Evolutionary conservation across 1,140 invertebrate species (phyloP).

Genomic region (Platorchestia sp.): DNA sequence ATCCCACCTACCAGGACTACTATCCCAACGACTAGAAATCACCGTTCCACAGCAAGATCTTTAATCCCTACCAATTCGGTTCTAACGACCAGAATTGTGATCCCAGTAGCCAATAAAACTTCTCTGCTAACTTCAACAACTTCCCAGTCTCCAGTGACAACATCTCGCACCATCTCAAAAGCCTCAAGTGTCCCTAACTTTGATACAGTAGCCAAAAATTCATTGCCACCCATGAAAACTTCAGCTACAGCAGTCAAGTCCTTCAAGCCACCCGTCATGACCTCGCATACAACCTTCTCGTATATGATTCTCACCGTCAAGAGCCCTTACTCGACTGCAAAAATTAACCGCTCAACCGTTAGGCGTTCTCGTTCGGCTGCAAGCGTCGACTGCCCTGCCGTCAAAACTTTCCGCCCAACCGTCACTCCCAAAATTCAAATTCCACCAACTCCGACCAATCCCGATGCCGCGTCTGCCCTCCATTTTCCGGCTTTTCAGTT

Average conservation of each 20-base stretch:
- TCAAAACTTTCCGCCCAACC: background rate
- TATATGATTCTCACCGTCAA: background rate
- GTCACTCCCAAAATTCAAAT: constrained; percentile 8
- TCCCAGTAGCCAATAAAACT: background rate
- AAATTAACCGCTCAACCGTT: background rate
- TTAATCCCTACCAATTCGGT: background rate
- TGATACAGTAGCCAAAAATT: background rate
- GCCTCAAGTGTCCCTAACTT: background rate
- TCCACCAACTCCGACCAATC: background rate
- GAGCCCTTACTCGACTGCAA: background rate
- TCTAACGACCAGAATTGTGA: background rate
- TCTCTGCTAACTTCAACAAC: background rate
- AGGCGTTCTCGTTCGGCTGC: background rate
- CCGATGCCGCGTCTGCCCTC: background rate
- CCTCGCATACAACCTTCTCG: background rate
- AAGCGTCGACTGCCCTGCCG: background rate
- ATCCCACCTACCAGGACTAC: background rate
- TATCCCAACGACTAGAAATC: background rate
- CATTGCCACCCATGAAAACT: background rate
- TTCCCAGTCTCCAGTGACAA: background rate
- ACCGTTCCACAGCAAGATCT: background rate
- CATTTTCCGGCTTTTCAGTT: background rate
- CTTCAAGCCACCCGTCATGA: background rate
- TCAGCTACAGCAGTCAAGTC: background rate
- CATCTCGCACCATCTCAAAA: background rate